Percentiles rank a stretch among this genome's conserved stretches.
Conservation (phyloP, 2,113 vertebrate species). For the Brienomyrus longianalis region DNA sequence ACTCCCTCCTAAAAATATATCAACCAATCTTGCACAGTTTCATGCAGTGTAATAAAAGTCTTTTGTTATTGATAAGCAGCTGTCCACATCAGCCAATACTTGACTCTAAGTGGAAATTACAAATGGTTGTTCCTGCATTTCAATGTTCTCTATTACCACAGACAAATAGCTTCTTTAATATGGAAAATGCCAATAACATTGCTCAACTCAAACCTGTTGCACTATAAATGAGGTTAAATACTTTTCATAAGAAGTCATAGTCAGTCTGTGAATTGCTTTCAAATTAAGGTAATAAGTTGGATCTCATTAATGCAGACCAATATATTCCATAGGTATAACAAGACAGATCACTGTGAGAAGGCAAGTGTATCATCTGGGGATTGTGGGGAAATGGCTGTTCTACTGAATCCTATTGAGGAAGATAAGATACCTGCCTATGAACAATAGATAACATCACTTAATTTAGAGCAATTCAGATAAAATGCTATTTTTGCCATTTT, state of each 20-base stretch:
- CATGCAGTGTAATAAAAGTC: slow-evolving; percentile 56
- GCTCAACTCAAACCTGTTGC: not conserved
- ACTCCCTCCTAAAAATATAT: slow-evolving; percentile 48
- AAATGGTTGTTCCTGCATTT: slow-evolving; percentile 10
- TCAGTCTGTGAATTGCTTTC: slow-evolving; percentile 8
- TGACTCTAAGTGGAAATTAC: slow-evolving; percentile 24
- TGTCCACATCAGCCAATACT: slow-evolving; percentile 8
- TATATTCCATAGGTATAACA: not conserved
- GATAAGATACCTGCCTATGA: not conserved
- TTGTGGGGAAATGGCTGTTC: not conserved
- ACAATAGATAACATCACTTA: not conserved
- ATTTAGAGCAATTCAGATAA: not conserved
- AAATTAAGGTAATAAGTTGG: slow-evolving; percentile 17
- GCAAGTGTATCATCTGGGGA: not conserved
- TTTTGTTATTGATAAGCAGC: slow-evolving; percentile 35
- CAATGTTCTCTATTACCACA: slow-evolving; percentile 23
- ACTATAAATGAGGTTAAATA: not conserved
- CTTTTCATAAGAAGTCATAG: not conserved
- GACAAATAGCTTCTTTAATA: slow-evolving; percentile 15
- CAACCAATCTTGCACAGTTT: slow-evolving; percentile 56
- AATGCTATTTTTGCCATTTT: not conserved
- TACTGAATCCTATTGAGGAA: not conserved
- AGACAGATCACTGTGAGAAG: not conserved
- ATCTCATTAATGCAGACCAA: not conserved
- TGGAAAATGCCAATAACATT: slow-evolving; percentile 28